Percentiles rank a stretch among this genome's conserved stretches.
Evolutionary conservation across 2,797 vertebrate species (phyloP).

Genomic region (Molothrus ater): DNA sequence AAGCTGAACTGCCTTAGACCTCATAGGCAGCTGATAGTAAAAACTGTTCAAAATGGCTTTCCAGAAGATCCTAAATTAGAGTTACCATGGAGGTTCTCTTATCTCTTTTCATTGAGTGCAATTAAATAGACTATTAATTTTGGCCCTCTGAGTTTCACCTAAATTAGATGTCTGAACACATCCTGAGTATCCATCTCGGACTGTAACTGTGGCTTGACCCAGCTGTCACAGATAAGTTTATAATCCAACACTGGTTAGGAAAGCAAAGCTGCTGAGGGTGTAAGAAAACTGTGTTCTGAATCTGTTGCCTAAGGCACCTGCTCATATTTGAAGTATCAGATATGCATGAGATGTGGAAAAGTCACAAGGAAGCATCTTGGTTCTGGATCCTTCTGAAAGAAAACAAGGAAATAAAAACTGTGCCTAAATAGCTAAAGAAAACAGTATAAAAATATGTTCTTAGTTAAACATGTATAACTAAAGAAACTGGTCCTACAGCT

Average conservation of each 20-base stretch:
- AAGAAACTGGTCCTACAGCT: neutral
- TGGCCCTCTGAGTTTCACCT: neutral
- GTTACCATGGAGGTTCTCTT: neutral
- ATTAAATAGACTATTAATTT: conserved; percentile 14
- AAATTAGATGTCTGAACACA: neutral
- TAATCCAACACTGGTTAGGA: neutral
- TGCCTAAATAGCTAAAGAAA: neutral
- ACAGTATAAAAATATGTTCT: neutral
- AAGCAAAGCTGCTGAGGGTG: neutral
- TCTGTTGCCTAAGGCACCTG: neutral
- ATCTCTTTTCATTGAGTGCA: neutral
- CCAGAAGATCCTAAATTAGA: neutral
- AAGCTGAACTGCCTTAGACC: neutral
- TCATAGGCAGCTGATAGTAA: neutral
- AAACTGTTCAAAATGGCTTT: neutral
- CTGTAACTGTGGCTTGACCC: neutral
- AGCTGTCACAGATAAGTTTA: neutral
- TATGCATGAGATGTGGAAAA: neutral
- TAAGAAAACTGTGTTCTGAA: neutral
- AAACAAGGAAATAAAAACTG: neutral
- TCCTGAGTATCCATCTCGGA: neutral
- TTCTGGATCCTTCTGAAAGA: neutral
- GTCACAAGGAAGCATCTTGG: neutral
- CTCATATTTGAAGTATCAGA: conserved; percentile 11
- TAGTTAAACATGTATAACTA: neutral